These are phyloP conservation scores for Macrotis lagotis DNA, from an alignment of 2,113 vertebrate species.

Conservation along the genomic window DNA sequence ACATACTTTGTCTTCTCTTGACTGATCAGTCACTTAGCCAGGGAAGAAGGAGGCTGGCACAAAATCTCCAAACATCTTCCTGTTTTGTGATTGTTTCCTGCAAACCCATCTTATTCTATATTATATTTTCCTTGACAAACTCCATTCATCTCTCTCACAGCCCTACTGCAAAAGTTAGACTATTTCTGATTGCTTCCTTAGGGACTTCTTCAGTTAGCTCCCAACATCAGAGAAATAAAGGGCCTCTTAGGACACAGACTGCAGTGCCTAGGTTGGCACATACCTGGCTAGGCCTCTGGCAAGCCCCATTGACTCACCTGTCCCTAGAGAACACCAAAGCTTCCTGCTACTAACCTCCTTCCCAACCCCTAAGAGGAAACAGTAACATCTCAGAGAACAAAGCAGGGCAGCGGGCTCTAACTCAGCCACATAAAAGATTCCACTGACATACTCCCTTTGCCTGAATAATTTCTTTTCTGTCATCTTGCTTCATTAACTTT, in stretches of 20 bases:
- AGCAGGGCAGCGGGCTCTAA: neutral
- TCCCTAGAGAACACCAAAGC: neutral
- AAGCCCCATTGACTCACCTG: neutral
- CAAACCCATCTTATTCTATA: neutral
- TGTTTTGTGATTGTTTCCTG: neutral
- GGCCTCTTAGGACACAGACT: neutral
- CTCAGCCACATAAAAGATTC: conserved; percentile 70
- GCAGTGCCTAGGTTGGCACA: neutral
- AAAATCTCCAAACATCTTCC: neutral
- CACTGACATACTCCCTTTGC: conserved; percentile 69
- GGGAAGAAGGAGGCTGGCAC: neutral
- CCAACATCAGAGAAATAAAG: neutral
- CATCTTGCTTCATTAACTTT: conserved; percentile 76
- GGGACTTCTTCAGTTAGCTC: neutral
- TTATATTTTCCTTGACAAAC: no score
- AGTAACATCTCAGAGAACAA: neutral
- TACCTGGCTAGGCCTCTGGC: neutral
- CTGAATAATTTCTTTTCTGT: conserved; percentile 79
- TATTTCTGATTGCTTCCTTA: neutral
- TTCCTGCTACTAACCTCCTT: neutral
- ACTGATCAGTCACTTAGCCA: neutral
- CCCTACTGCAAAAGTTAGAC: neutral
- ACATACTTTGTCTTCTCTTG: neutral
- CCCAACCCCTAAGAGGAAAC: neutral
- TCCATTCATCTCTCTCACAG: neutral